Base-by-base conservation (phyloP, 2,888 invertebrate species). In the Metallyticus violacea region DNA sequence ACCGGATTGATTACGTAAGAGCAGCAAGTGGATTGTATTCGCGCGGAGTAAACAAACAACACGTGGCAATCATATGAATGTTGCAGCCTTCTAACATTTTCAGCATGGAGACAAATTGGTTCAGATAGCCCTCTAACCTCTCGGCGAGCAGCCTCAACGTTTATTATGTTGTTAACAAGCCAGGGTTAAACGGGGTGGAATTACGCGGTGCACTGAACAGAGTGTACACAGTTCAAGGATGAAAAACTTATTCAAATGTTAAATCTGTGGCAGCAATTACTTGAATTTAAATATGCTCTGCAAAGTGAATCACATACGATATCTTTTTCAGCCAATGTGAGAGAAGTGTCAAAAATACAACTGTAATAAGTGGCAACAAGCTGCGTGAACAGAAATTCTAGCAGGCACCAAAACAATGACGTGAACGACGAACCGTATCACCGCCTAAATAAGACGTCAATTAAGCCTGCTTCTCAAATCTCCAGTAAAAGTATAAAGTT, bases 201-300 rank as follows among this genome's bases (percentile, higher is more conserved):
- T 82, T 76, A 25, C 81, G 81, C 29, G 28, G 81, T n/a, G 29
- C 28, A 30, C 81, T n/a, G n/a, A n/a, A n/a, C n/a, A n/a, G n/a
- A n/a, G n/a, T n/a, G n/a, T 15, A 62, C 40, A 81, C 15, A 82
- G 82, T 82, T 82, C 82, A 82, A 82, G 82, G 82, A 81, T 81
- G 5, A 15, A 62, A 62, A 15, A 62, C 6, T 62, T 62, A 4
- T 15, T 62, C 9, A 4, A 62, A 62, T 62, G 40, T 62, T 22
- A 62, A 62, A 62, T 62, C 40, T 62, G 3, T 62, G 40, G 15
- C 40, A 62, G 2, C 22, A n/a, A n/a, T n/a, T n/a, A n/a, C n/a
- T n/a, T n/a, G n/a, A n/a, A n/a, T n/a, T n/a, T n/a, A n/a, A n/a
- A n/a, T n/a, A n/a, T n/a, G n/a, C n/a, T n/a, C n/a, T n/a, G n/a